Evolutionary conservation across 2,797 vertebrate species (phyloP).

Genomic region (Thamnophis elegans): DNA sequence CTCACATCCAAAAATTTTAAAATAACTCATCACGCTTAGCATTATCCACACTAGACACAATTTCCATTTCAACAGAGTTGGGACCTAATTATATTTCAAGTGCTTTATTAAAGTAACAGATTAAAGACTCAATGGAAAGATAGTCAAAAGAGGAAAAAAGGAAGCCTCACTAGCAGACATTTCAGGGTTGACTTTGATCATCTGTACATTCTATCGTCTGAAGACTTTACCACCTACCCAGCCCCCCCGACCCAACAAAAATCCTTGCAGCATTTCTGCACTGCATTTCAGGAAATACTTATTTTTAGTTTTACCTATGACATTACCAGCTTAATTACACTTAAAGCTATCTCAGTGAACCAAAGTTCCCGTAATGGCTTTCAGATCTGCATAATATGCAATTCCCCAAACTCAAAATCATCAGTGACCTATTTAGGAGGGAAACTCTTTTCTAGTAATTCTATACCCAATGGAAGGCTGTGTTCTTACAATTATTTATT

Average conservation of each 20-base stretch:
- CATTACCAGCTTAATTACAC: constrained; percentile 39
- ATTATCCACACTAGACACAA: neutral
- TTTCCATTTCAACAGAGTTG: neutral
- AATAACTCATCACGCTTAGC: neutral
- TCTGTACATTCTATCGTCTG: constrained; percentile 29
- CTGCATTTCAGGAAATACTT: constrained; percentile 56
- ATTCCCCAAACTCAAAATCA: constrained; percentile 7
- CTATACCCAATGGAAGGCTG: neutral
- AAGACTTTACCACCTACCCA: constrained; percentile 31
- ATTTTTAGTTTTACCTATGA: neutral
- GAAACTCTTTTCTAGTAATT: neutral
- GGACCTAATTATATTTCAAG: neutral
- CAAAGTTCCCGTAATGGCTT: constrained; percentile 24
- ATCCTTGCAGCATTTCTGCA: constrained; percentile 29
- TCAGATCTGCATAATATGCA: neutral
- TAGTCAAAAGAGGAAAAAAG: neutral
- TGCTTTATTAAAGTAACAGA: neutral
- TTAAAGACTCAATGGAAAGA: neutral
- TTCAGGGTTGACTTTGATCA: constrained; percentile 26
- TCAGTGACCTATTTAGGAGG: neutral
- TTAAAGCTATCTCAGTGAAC: constrained; percentile 28
- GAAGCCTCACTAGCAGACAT: fast-evolving
- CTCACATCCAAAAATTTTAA: neutral
- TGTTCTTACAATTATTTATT: neutral
- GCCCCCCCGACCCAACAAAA: neutral